Evolutionary conservation across 1,140 invertebrate species (phyloP).

Genomic region (Atta texana): DNA sequence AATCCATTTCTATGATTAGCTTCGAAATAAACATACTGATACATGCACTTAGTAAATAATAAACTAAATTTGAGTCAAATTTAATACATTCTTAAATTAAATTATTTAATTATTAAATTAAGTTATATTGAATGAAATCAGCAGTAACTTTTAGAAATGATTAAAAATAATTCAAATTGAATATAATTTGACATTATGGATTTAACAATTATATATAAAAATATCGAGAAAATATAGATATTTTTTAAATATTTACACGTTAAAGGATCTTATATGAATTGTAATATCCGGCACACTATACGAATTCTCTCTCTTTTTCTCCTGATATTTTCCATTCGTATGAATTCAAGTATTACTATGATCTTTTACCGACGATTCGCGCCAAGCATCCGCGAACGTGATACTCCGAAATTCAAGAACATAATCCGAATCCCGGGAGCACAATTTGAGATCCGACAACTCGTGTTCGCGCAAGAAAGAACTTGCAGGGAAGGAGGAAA

Average conservation of each 20-base stretch:
- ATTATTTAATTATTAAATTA: too few relatives aligned
- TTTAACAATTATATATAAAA: neutral
- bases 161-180: too few relatives aligned
- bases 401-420: conserved; percentile 57
- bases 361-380: conserved; percentile 35
- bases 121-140: too few relatives aligned
- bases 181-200: too few relatives aligned
- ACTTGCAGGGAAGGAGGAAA: neutral
- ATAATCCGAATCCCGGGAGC: conserved; percentile 70
- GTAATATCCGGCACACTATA: neutral
- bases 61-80: too few relatives aligned
- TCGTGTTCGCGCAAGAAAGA: conserved; percentile 27
- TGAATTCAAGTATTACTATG: conserved; percentile 67
- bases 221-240: neutral
- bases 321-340: conserved; percentile 35
- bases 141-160: too few relatives aligned
- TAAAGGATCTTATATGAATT: neutral
- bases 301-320: neutral
- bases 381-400: conserved; percentile 43
- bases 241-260: neutral
- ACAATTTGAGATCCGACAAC: conserved; percentile 48
- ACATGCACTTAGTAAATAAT: too few relatives aligned
- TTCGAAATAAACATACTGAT: too few relatives aligned
- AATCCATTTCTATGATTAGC: too few relatives aligned
- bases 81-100: too few relatives aligned